Evolutionary conservation across 2,797 vertebrate species (phyloP).

Genomic region (Gadopsis marmoratus): DNA sequence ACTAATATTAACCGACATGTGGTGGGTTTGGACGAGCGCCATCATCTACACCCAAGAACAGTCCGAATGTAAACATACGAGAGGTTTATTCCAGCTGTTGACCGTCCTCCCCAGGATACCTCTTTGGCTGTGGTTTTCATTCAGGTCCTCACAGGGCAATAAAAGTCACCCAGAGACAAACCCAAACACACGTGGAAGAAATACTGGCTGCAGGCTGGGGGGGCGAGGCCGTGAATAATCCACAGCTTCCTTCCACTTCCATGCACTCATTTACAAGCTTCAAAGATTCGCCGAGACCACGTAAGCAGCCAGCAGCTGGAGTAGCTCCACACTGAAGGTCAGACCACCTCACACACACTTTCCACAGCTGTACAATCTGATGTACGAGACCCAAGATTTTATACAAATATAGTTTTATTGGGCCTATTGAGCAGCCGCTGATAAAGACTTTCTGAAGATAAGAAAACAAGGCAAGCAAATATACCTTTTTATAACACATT

Average conservation of each 20-base stretch:
- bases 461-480: neutral
- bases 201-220: constrained; percentile 17
- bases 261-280: constrained; percentile 30
- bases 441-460: neutral
- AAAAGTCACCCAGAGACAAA: constrained; percentile 9
- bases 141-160: constrained; percentile 11
- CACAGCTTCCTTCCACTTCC: constrained; percentile 53
- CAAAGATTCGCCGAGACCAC: constrained; percentile 18
- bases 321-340: constrained; percentile 21
- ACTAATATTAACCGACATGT: neutral
- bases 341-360: neutral
- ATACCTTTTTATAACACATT: too few relatives aligned
- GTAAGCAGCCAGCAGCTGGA: constrained; percentile 54
- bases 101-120: neutral
- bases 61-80: neutral
- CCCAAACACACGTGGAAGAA: constrained; percentile 44
- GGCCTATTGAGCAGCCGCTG: neutral
- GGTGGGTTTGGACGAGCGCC: neutral
- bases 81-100: constrained; percentile 20
- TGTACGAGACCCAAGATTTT: neutral
- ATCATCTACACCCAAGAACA: neutral
- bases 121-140: neutral
- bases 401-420: neutral
- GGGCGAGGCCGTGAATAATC: constrained; percentile 16
- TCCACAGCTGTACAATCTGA: constrained; percentile 16